Conservation (phyloP, 2,888 invertebrate species). For the Oscheius sp. region DNA sequence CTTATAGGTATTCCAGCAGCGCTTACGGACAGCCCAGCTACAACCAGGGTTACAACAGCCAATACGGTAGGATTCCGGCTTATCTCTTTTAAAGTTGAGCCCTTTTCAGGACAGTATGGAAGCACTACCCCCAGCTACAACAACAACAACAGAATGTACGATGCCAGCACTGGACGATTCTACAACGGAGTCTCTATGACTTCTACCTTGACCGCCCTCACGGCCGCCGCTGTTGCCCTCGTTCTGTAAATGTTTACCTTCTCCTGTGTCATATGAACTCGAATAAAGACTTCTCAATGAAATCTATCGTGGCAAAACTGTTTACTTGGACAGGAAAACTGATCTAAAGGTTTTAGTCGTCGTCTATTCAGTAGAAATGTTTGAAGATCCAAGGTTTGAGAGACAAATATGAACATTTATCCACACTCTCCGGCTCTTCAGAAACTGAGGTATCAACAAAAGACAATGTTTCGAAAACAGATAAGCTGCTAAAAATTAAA, state of each 20-base stretch:
- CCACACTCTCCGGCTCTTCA: too few species aligned
- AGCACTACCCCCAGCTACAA: conserved; percentile 20
- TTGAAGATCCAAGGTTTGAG: too few species aligned
- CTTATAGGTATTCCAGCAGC: neutral
- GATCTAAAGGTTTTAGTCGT: too few species aligned
- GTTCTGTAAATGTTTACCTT: conserved; percentile 28
- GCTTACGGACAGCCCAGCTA: conserved; percentile 22
- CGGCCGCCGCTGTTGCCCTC: conserved; percentile 28
- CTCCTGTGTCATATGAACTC: conserved; percentile 19
- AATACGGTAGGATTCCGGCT: conserved; percentile 15
- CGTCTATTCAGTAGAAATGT: too few species aligned
- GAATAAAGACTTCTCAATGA: conserved; percentile 12
- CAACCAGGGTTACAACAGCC: conserved; percentile 26
- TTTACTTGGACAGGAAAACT: too few species aligned
- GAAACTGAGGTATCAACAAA: too few species aligned
- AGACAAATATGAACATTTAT: too few species aligned
- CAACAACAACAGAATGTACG: conserved; percentile 32
- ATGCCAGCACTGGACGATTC: conserved; percentile 8
- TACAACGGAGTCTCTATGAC: conserved; percentile 32
- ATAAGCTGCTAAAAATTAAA: too few species aligned
- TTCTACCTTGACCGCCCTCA: conserved; percentile 21
- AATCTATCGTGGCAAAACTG: too few species aligned
- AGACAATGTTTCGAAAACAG: too few species aligned
- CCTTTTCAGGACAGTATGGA: conserved; percentile 24
- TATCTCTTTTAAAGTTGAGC: neutral